A percentile compares a stretch with the other conserved stretches of the same genome.
Conservation (phyloP, 2,888 invertebrate species). For the Apamea anceps region DNA sequence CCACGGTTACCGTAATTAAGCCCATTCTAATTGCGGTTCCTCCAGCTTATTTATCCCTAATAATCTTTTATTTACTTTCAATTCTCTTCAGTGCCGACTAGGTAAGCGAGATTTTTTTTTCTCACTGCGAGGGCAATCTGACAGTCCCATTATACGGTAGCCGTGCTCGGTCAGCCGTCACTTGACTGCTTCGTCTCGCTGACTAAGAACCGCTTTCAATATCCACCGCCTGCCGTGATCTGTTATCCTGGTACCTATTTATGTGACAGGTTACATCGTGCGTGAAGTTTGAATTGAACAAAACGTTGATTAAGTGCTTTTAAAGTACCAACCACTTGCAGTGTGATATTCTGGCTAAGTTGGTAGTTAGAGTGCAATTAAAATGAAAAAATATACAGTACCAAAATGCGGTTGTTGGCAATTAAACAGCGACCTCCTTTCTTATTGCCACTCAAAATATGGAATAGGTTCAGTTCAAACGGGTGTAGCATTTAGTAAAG, state of each 20-base stretch:
- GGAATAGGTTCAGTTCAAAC: conserved; percentile 41
- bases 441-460: conserved; percentile 32
- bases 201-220: conserved; percentile 51
- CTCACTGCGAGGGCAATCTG: conserved; percentile 66
- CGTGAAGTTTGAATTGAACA: conserved; percentile 17
- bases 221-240: conserved; percentile 62
- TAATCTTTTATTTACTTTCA: conserved; percentile 21
- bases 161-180: conserved; percentile 75
- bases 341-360: not conserved
- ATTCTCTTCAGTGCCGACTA: not conserved
- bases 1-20: conserved; percentile 27
- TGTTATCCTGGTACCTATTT: conserved; percentile 69
- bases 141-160: conserved; percentile 80
- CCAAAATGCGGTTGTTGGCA: not conserved
- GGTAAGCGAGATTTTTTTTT: conserved; percentile 30
- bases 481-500: conserved; percentile 49
- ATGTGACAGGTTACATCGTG: conserved; percentile 18
- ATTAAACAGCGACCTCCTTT: conserved; percentile 23
- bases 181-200: conserved; percentile 61
- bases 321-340: not conserved
- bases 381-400: not conserved
- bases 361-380: not conserved
- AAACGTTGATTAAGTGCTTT: conserved; percentile 1
- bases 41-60: conserved; percentile 22
- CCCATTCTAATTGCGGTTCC: conserved; percentile 17